Percentiles rank a stretch among this genome's conserved stretches.
These are phyloP conservation scores for Fragum fragum DNA, from an alignment of 2,888 invertebrate species.

Conservation along the genomic window DNA sequence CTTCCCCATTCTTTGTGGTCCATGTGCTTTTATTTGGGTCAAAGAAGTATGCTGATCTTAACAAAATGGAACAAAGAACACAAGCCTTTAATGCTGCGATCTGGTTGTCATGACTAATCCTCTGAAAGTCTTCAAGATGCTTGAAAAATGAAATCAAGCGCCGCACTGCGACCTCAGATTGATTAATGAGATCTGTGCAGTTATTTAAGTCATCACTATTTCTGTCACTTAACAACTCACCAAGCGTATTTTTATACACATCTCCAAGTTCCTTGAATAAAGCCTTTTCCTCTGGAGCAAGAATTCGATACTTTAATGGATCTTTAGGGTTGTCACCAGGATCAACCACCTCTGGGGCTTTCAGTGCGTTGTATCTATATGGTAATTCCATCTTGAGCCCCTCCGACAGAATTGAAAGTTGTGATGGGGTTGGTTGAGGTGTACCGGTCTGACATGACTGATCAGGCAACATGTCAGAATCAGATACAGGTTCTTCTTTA, in stretches of 20 bases:
- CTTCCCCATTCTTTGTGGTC: constrained; percentile 91
- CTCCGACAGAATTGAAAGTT: neutral
- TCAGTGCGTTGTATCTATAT: neutral
- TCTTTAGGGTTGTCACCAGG: constrained; percentile 59
- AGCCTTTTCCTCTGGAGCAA: constrained; percentile 68
- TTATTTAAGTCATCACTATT: constrained; percentile 66
- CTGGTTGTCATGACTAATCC: constrained; percentile 98
- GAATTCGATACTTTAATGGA: constrained; percentile 67
- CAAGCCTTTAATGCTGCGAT: constrained; percentile 93
- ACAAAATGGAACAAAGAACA: constrained; percentile 90
- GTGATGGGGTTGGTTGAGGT: constrained; percentile 1
- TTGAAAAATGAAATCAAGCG: constrained; percentile 90
- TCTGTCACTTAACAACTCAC: constrained; percentile 63
- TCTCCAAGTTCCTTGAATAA: constrained; percentile 71
- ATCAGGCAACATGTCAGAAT: constrained; percentile 58
- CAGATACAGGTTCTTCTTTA: constrained; percentile 73
- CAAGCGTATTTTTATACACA: constrained; percentile 78
- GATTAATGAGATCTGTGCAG: constrained; percentile 89
- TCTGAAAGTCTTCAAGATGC: constrained; percentile 92
- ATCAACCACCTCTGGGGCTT: constrained; percentile 9
- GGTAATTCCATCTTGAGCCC: constrained; percentile 12
- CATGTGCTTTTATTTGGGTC: constrained; percentile 96
- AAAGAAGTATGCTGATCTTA: constrained; percentile 96
- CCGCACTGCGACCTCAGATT: constrained; percentile 95
- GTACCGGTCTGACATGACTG: constrained; percentile 42